phyloP scores from a whole-genome alignment of 2,888 invertebrate genomes.

The Ypsolopha scabrella region DNA sequence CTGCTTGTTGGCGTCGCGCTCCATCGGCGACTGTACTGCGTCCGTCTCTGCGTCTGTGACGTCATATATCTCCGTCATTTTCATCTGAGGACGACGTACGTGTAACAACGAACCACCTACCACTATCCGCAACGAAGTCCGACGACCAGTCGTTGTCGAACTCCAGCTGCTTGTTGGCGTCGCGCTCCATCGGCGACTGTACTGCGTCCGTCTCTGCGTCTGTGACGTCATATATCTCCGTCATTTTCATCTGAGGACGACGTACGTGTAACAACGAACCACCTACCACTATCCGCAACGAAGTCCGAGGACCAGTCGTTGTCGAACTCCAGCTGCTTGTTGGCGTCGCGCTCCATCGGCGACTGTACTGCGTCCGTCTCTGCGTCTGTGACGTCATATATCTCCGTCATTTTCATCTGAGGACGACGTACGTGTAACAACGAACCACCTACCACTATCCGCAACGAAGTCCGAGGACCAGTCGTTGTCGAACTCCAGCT shows the following conservation, averaged over 20 bases:
- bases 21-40: constrained; percentile 72
- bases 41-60: too few relatives aligned
- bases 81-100: too few relatives aligned
- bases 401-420: constrained; percentile 88
- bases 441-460: constrained; percentile 31
- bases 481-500: constrained; percentile 76
- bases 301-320: constrained; percentile 72
- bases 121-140: constrained; percentile 44
- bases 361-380: constrained; percentile 76
- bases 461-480: constrained; percentile 65
- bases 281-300: constrained; percentile 35
- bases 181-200: constrained; percentile 72
- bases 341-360: constrained; percentile 69
- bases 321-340: constrained; percentile 76
- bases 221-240: constrained; percentile 90
- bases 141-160: constrained; percentile 76
- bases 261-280: too few relatives aligned
- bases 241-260: constrained; percentile 81
- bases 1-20: constrained; percentile 72
- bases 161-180: constrained; percentile 73
- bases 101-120: too few relatives aligned
- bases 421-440: too few relatives aligned
- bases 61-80: too few relatives aligned
- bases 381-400: constrained; percentile 86
- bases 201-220: constrained; percentile 77